These are phyloP conservation scores for Muscicapa comitata DNA, from an alignment of 2,797 vertebrate species.

Conservation along the genomic window DNA sequence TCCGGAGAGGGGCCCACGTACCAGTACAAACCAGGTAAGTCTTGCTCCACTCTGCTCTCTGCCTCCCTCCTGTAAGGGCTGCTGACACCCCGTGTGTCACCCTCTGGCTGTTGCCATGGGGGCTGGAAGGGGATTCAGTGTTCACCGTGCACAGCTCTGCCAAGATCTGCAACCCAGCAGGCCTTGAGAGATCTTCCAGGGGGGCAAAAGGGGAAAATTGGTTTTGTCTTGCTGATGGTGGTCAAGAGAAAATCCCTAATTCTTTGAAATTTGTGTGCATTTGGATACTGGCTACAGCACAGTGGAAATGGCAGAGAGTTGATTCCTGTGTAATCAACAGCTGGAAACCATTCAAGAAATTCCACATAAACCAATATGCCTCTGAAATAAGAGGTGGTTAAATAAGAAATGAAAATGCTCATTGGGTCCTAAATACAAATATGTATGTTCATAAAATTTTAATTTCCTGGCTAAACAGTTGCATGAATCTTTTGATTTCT, in stretches of 20 bases:
- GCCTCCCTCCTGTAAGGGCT: neutral
- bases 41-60: neutral
- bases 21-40: conserved; percentile 83
- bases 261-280: neutral
- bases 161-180: accelerated
- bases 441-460: neutral
- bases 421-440: neutral
- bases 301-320: neutral
- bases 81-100: accelerated
- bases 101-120: accelerated
- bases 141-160: accelerated
- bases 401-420: neutral
- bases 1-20: conserved; percentile 71
- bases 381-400: neutral
- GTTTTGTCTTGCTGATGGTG: neutral
- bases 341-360: neutral
- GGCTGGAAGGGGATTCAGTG: accelerated
- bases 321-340: accelerated
- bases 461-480: neutral
- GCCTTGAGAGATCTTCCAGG: accelerated
- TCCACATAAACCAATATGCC: accelerated
- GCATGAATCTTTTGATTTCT: neutral
- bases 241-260: neutral
- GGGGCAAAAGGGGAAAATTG: neutral
- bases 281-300: neutral